Evolutionary conservation across 2,797 vertebrate genomes (phyloP).

Genomic region (Glossophaga mutica): DNA sequence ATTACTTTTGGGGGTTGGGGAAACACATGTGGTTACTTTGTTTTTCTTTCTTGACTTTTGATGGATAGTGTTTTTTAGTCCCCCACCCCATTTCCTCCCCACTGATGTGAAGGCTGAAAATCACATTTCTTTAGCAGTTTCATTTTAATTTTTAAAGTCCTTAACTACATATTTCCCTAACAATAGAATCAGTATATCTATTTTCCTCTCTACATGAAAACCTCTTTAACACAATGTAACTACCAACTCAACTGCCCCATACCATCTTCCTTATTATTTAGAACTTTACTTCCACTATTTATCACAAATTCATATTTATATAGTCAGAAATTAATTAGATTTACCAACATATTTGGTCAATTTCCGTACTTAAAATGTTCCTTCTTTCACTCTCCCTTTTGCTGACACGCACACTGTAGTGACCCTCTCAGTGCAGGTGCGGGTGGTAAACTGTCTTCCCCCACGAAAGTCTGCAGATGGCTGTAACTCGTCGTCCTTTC

Average conservation of each 20-base stretch:
- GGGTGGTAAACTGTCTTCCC: background rate
- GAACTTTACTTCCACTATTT: background rate
- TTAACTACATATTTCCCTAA: slow-evolving; percentile 5
- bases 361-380: background rate
- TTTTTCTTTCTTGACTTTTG: slow-evolving; percentile 8
- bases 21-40: background rate
- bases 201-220: background rate
- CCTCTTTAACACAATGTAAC: background rate
- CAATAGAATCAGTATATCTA: background rate
- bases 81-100: background rate
- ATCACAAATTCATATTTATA: background rate
- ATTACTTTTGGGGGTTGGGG: background rate
- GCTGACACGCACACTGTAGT: background rate
- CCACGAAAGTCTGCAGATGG: background rate
- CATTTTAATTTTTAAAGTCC: background rate
- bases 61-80: background rate
- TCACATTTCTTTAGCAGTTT: slow-evolving; percentile 23
- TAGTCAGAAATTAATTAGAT: slow-evolving; percentile 1
- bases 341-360: background rate
- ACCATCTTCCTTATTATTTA: background rate
- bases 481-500: background rate
- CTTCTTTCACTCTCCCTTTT: background rate
- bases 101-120: background rate
- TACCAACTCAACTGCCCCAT: background rate
- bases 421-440: background rate